These are phyloP conservation scores for Ellobium chinense DNA, from an alignment of 2,888 invertebrate species.

Conservation along the genomic window DNA sequence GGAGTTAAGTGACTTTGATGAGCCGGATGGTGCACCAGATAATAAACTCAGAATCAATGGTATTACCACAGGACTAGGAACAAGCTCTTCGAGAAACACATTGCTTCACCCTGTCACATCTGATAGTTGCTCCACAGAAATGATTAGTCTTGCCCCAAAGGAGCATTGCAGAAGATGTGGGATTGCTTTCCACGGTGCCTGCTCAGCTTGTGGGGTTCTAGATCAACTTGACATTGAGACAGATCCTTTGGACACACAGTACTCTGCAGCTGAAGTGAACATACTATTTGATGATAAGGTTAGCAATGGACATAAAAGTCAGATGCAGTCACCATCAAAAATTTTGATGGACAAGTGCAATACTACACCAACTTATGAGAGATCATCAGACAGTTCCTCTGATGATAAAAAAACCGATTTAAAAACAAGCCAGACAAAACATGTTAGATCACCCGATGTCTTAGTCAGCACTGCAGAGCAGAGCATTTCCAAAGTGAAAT, in stretches of 20 bases:
- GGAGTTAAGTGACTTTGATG: slow-evolving; percentile 9
- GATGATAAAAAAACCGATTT: neutral
- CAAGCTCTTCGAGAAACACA: no score
- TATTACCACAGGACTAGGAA: no score
- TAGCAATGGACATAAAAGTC: neutral
- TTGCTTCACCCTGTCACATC: no score
- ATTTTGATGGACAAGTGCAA: neutral
- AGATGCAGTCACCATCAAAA: neutral
- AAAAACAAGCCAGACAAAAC: neutral
- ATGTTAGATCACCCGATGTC: neutral
- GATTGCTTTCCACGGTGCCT: neutral
- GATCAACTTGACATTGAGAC: slow-evolving; percentile 7
- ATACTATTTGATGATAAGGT: neutral
- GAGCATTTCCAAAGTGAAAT: neutral
- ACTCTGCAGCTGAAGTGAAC: neutral
- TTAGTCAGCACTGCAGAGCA: no score
- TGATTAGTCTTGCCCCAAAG: no score
- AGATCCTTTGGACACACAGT: neutral
- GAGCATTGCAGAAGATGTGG: neutral
- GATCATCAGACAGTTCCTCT: neutral
- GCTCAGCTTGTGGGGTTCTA: neutral
- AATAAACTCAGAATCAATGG: no score
- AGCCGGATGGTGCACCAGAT: neutral
- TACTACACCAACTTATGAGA: neutral
- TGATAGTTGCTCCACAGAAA: no score